A percentile compares a stretch with the other conserved stretches of the same genome.
Evolutionary conservation across 2,888 invertebrate species (phyloP).

Genomic region (Morpho achilles): DNA sequence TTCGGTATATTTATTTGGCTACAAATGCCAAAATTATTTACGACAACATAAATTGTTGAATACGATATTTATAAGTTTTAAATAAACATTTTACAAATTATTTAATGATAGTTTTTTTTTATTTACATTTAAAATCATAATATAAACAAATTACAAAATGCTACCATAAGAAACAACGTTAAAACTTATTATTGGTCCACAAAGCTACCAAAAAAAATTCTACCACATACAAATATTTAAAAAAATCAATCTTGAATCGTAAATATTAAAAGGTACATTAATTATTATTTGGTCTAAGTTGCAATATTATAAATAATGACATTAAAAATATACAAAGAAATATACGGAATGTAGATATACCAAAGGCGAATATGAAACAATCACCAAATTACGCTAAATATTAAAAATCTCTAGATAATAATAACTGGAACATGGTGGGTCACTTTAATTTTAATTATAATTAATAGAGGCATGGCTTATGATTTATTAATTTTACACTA

Average conservation of each 20-base stretch:
- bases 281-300: constrained; percentile 80
- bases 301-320: constrained; percentile 69
- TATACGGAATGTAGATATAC: constrained; percentile 75
- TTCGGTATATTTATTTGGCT: constrained; percentile 28
- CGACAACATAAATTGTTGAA: constrained; percentile 30
- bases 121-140: constrained; percentile 71
- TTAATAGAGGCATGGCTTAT: constrained; percentile 59
- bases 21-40: constrained; percentile 29
- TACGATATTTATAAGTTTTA: constrained; percentile 32
- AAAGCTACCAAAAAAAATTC: constrained; percentile 70
- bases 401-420: constrained; percentile 64
- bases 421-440: constrained; percentile 78
- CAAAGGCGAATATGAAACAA: constrained; percentile 57
- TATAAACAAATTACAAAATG: constrained; percentile 71
- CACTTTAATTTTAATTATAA: constrained; percentile 58
- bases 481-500: constrained; percentile 63
- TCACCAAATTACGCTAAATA: constrained; percentile 63
- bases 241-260: constrained; percentile 65
- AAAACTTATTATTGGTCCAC: constrained; percentile 74
- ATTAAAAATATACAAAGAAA: constrained; percentile 69
- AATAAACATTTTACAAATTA: constrained; percentile 47
- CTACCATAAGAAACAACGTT: constrained; percentile 65
- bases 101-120: constrained; percentile 72
- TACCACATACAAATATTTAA: constrained; percentile 56
- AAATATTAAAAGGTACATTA: constrained; percentile 70